phyloP scores from a whole-genome alignment of 2,888 invertebrate genomes.

The Synergus laeviventris region DNA sequence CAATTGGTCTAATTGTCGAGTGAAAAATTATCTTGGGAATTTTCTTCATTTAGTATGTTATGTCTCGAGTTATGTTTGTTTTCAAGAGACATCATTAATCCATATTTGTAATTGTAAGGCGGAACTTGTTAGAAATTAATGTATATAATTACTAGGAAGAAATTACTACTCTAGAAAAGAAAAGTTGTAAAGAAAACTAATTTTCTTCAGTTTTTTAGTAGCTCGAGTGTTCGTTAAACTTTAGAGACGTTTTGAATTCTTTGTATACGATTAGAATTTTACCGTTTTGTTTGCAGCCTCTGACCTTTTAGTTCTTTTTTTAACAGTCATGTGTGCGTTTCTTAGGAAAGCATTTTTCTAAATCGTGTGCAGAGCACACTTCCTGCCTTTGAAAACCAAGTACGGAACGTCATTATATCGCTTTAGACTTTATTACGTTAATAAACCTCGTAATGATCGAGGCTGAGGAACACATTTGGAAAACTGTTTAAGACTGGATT shows the following conservation, averaged over 20 bases:
- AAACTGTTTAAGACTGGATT: neutral
- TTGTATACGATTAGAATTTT: neutral
- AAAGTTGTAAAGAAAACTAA: too few species aligned
- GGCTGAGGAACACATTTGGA: neutral
- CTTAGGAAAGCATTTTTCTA: slow-evolving; percentile 4
- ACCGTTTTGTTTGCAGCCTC: slow-evolving; percentile 9
- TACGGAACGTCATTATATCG: neutral
- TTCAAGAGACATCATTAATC: neutral
- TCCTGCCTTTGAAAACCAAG: slow-evolving; percentile 25
- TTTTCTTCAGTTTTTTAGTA: too few species aligned
- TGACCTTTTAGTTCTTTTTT: slow-evolving; percentile 29
- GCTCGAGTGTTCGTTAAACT: neutral
- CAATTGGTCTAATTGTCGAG: neutral
- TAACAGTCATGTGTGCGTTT: slow-evolving; percentile 26
- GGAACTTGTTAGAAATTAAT: neutral
- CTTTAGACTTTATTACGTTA: neutral
- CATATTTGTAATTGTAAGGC: neutral
- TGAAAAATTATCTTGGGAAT: neutral
- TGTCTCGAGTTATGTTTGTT: neutral
- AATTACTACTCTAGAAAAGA: neutral
- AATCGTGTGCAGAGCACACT: slow-evolving; percentile 21
- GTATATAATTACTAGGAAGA: neutral
- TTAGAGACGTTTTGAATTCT: neutral
- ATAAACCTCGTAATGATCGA: neutral
- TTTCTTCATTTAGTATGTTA: neutral